These are phyloP conservation scores for Rhinella marina DNA, from an alignment of 2,797 vertebrate genomes.

Conservation along the genomic window DNA sequence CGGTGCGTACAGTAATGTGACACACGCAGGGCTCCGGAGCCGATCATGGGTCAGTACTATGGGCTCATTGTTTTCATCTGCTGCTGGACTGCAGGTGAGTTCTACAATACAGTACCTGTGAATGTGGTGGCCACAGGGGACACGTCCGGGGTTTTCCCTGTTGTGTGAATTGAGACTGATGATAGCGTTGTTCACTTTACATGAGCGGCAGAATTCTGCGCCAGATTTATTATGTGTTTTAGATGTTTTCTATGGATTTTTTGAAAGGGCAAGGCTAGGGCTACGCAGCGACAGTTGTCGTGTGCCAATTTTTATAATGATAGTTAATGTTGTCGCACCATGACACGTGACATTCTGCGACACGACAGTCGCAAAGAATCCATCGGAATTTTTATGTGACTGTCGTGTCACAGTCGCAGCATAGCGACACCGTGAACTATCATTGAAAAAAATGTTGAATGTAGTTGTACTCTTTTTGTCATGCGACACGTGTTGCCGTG, in stretches of 20 bases:
- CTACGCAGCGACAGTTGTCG: no score
- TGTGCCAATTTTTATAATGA: no score
- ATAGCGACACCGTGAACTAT: no score
- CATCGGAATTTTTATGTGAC: no score
- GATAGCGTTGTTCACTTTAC: neutral
- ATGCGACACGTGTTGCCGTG: no score
- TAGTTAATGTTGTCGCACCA: no score
- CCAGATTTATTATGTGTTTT: neutral
- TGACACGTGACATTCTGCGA: no score
- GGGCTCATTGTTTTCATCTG: neutral
- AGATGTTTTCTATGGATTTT: neutral
- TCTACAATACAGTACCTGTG: neutral
- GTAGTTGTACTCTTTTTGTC: no score
- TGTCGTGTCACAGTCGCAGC: no score
- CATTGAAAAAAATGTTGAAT: no score
- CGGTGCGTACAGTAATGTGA: neutral
- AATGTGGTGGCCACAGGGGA: neutral
- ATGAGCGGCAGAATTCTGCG: neutral
- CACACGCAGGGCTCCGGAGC: neutral
- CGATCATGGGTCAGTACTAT: neutral
- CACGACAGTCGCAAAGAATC: no score
- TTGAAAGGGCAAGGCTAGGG: no score
- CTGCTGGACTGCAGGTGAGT: neutral
- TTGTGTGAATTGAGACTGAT: neutral
- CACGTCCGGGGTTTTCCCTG: neutral